Base-by-base conservation (phyloP, 1,140 invertebrate genomes). In the Leptinotarsa texana region DNA sequence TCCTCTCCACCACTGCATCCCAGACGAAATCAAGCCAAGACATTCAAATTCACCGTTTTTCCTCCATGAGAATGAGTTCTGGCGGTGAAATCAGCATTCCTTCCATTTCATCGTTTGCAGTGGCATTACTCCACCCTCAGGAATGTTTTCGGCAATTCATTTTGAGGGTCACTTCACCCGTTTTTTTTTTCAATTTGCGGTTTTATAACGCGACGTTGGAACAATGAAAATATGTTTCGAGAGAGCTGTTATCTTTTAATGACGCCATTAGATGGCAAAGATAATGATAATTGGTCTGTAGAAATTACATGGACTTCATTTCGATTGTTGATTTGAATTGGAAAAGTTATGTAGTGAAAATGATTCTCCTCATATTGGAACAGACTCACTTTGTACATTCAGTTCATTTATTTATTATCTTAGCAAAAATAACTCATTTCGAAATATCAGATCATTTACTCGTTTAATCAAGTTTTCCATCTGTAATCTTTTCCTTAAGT, bases 91-190 rank as follows among this genome's bases (percentile, higher is more conserved):
- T 57, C 51, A 57, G n/a, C 51, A 57, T 57, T 57, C 51, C 51
- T 57, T 57, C 51, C 51, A 42, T 42, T 42, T 57, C 15, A 57
- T 57, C 51, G 51, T 57, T 57, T 57, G 51, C 51, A 18, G 51
- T 57, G 51, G 51, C 51, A 57, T 57, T 17, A 57, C 51, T 57
- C n/a, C n/a, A 42, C 51, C n/a, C n/a, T 57, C 51, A 15, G 51
- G 51, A 57, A 57, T 17, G 51, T 57, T 57, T 57, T 57, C 17
- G 51, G 51, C 51, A 57, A 57, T 57, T 57, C 51, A 57, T 57
- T 57, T 17, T 13, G 51, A 57, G 51, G 51, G 6, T 57, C 51
- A 57, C 6, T 57, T 57, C 51, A 57, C 51, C n/a, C 6, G 13
- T 18, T 57, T 57, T 57, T 57, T 51, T 57, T 57, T n/a, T 57